Evolutionary conservation across 2,113 vertebrate species (phyloP).

Genomic region (Phoxinus phoxinus): DNA sequence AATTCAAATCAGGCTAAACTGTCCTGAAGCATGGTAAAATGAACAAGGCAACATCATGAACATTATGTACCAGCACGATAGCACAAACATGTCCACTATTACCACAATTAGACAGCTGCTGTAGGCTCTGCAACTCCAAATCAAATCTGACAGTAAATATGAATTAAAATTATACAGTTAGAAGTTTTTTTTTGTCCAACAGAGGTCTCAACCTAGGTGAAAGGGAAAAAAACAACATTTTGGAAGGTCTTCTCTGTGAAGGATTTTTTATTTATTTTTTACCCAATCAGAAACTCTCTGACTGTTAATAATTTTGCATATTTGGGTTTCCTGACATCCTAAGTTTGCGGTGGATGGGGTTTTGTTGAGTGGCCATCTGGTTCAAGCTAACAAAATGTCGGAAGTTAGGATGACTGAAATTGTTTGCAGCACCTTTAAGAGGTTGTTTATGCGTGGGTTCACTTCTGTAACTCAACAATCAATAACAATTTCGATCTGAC

Average conservation of each 20-base stretch:
- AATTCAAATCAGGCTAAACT: neutral
- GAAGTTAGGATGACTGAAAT: neutral
- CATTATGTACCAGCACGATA: conserved; percentile 1
- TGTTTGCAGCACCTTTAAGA: neutral
- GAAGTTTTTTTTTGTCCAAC: neutral
- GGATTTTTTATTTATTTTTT: too few relatives aligned
- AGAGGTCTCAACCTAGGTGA: neutral
- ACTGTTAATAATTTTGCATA: too few relatives aligned
- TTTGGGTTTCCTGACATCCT: too few relatives aligned
- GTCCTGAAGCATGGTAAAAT: neutral
- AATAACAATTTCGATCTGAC: conserved; percentile 4
- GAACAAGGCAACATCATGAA: neutral
- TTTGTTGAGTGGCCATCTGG: neutral
- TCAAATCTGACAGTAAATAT: neutral
- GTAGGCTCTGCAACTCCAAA: neutral
- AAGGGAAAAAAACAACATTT: neutral
- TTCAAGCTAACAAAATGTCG: neutral
- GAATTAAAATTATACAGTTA: too few relatives aligned
- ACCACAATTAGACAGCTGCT: neutral
- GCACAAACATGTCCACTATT: neutral
- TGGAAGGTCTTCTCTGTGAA: too few relatives aligned
- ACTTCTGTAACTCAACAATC: conserved; percentile 2
- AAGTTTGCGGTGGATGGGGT: neutral
- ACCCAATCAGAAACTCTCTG: too few relatives aligned
- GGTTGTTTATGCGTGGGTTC: neutral